Conservation (phyloP, 2,113 vertebrate species). For the Mormyrus iriodes region DNA sequence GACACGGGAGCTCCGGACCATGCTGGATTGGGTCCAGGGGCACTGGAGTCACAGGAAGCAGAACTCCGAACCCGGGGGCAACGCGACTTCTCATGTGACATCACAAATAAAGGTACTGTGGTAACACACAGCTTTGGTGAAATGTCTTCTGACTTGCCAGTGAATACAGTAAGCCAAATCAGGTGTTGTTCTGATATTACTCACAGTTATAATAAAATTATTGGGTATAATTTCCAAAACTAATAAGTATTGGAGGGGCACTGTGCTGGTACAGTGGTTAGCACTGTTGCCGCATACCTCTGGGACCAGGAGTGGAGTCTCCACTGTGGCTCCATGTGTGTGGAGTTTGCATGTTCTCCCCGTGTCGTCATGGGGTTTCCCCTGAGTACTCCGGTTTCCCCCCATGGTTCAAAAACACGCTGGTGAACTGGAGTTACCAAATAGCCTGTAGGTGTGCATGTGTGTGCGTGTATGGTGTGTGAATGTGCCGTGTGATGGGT, state of each 20-base stretch:
- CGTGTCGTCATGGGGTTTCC: background rate
- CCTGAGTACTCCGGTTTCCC: background rate
- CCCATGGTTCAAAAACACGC: background rate
- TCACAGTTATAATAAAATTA: background rate
- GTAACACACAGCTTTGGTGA: background rate
- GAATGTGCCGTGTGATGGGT: background rate
- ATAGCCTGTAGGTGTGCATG: background rate
- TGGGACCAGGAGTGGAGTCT: background rate
- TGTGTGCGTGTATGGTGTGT: background rate
- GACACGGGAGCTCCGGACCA: constrained; percentile 62
- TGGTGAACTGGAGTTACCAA: background rate
- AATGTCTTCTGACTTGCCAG: background rate
- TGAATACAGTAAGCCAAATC: background rate
- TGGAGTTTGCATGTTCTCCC: background rate
- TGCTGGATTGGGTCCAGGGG: constrained; percentile 65
- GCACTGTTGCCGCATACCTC: too few species aligned
- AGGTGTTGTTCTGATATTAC: background rate
- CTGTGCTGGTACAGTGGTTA: background rate
- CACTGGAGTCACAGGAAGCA: constrained; percentile 48
- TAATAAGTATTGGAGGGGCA: background rate
- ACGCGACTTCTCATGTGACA: background rate
- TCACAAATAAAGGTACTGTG: background rate
- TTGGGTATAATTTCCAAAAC: background rate
- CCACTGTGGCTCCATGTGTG: background rate
- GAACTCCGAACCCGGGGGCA: constrained; percentile 8